Base-by-base conservation (phyloP, 2,113 vertebrate species). In the Anolis carolinensis region DNA sequence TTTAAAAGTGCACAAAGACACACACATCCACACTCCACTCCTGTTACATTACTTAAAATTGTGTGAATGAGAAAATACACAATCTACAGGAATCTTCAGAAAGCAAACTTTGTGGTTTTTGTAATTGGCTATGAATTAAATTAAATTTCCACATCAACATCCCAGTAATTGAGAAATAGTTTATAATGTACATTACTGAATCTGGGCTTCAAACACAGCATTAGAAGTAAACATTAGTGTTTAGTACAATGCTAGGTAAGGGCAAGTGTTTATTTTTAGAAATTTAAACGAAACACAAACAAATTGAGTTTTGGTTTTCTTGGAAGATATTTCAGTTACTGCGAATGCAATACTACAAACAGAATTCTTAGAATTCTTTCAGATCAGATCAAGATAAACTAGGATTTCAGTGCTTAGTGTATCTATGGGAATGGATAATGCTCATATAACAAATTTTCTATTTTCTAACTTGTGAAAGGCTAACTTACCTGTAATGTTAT, bases 401-500 rank as follows among this genome's bases (percentile, higher is more conserved):
- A 72, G 44, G 11, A 1, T 44, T 44, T 21, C 18, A 36, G 9
- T 55, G 52, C 52, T 55, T 55, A 55, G 14, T 62, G 6, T 59
- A 6, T 10, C 67, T 59, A 2, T 70, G 34, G 34, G 27, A 79
- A 78, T 2, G 27, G 63, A 36, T 55, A 39, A 50, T 70, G 32
- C 25, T 27, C 23, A 50, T 36, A 36, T 7, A 68, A 52, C n/a
- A 65, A 78, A 27, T 36, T 79, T 70, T 59, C 25, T 73, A 63
- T 59, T 32, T 20, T 48, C 83, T 50, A 52, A 36, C 25, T 78
- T 85, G 23, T 70, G 67, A 74, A 86, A 63, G 36, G 55, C 30
- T 20, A 63, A 81, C 55, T 86, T 81, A 86, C 85, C 85, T 86
- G 78, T 27, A 86, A 34, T 63, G 30, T 14, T 74, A 73, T 86